phyloP scores from a whole-genome alignment of 1,140 invertebrate genomes.

The Macrostomum lignano region DNA sequence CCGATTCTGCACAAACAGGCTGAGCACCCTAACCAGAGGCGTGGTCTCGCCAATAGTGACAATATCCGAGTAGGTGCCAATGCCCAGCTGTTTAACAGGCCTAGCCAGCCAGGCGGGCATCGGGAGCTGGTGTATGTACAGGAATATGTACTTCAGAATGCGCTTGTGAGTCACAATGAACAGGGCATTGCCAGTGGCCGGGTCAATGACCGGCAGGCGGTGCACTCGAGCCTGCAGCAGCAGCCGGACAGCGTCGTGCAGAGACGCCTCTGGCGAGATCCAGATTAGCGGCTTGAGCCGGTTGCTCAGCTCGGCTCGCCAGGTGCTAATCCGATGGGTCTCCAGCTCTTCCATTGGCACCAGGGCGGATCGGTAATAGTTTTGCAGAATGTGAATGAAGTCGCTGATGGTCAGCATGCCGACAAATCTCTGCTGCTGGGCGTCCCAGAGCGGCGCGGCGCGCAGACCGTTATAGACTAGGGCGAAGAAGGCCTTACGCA shows the following conservation, averaged over 20 bases:
- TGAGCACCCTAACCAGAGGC: constrained; percentile 73
- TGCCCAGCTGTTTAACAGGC: not conserved
- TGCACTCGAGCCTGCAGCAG: constrained; percentile 46
- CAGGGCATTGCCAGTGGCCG: constrained; percentile 69
- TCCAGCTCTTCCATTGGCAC: constrained; percentile 62
- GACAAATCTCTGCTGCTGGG: constrained; percentile 51
- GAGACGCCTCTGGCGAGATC: constrained; percentile 23
- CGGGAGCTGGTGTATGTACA: constrained; percentile 29
- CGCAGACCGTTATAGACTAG: constrained; percentile 92
- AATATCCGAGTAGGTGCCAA: constrained; percentile 1
- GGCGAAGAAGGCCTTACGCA: constrained; percentile 84
- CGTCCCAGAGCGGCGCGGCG: constrained; percentile 89
- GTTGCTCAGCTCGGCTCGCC: constrained; percentile 26
- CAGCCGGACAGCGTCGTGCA: constrained; percentile 50
- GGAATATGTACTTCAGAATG: constrained; percentile 81
- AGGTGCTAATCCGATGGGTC: constrained; percentile 46
- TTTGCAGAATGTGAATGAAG: constrained; percentile 88
- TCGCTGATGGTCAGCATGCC: constrained; percentile 97
- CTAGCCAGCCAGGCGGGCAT: constrained; percentile 3
- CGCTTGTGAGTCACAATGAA: constrained; percentile 96
- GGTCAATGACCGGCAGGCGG: constrained; percentile 70
- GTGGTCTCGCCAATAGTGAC: constrained; percentile 33
- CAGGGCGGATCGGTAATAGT: constrained; percentile 55
- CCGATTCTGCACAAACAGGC: constrained; percentile 73
- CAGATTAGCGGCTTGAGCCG: constrained; percentile 18